phyloP scores from a whole-genome alignment of 1,140 invertebrate genomes.

The Drosophila kurseongensis region DNA sequence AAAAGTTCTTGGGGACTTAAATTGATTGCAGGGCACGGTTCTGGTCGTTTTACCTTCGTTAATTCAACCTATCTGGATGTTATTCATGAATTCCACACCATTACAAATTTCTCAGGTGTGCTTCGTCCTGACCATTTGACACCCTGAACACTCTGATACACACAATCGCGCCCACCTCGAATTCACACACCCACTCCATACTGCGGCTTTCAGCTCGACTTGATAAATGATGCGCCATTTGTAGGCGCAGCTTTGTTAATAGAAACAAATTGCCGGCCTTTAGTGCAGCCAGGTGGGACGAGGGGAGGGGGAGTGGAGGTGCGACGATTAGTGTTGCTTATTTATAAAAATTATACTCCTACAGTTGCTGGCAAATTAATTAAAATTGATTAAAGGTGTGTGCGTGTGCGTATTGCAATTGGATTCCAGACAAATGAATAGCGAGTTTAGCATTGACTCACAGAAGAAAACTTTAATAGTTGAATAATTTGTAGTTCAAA shows the following conservation, averaged over 20 bases:
- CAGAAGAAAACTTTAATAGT: not conserved
- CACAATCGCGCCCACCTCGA: slow-evolving; percentile 6
- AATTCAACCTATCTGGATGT: slow-evolving; percentile 14
- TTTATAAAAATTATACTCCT: slow-evolving; percentile 73
- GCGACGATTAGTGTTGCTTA: slow-evolving; percentile 75
- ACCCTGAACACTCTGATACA: slow-evolving; percentile 5
- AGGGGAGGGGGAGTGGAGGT: slow-evolving; percentile 9
- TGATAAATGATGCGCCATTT: slow-evolving; percentile 78
- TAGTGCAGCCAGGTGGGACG: slow-evolving; percentile 19
- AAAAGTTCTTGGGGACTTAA: not conserved
- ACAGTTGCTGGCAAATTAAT: slow-evolving; percentile 64
- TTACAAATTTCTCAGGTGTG: slow-evolving; percentile 78
- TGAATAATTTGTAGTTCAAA: too few relatives aligned
- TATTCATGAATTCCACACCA: slow-evolving; percentile 54
- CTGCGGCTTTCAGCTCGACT: slow-evolving; percentile 44
- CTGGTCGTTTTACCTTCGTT: slow-evolving; percentile 9
- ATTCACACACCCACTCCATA: slow-evolving; percentile 16
- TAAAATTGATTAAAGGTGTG: slow-evolving; percentile 70
- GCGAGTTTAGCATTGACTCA: not conserved
- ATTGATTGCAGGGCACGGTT: slow-evolving; percentile 33
- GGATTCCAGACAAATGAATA: slow-evolving; percentile 2
- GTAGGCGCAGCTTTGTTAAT: slow-evolving; percentile 80
- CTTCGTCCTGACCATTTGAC: slow-evolving; percentile 39
- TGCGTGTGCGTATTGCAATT: slow-evolving; percentile 3
- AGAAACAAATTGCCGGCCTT: slow-evolving; percentile 77